Conservation (phyloP, 2,113 vertebrate genomes). For the Agapornis roseicollis region DNA sequence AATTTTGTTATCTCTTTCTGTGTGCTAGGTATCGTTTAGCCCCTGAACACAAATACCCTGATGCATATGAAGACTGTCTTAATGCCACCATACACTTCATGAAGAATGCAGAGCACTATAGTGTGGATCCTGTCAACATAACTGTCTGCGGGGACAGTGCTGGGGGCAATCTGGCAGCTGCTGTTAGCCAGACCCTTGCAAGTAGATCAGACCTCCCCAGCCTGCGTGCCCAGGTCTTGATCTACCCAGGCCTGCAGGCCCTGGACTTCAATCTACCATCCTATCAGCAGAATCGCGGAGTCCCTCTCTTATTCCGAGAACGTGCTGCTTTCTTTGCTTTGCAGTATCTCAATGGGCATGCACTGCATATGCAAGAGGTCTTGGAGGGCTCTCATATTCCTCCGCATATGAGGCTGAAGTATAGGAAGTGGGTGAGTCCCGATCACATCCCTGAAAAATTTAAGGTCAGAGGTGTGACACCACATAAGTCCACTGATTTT, state of each 20-base stretch:
- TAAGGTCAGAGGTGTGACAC: constrained; percentile 54
- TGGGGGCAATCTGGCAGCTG: constrained; percentile 77
- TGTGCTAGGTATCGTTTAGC: constrained; percentile 77
- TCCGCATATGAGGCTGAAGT: constrained; percentile 72
- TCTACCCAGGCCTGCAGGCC: constrained; percentile 82
- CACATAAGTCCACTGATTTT: not conserved
- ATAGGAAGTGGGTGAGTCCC: constrained; percentile 75
- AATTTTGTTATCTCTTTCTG: not conserved
- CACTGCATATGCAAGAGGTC: constrained; percentile 65
- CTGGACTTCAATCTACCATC: constrained; percentile 86
- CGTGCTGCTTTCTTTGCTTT: constrained; percentile 71
- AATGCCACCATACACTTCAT: constrained; percentile 78
- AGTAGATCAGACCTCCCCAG: constrained; percentile 66
- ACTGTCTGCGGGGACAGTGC: constrained; percentile 82
- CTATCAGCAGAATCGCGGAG: constrained; percentile 79
- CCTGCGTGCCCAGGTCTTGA: constrained; percentile 83
- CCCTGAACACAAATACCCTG: constrained; percentile 79
- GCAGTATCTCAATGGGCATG: constrained; percentile 72
- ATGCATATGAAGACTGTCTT: constrained; percentile 74
- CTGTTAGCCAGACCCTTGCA: constrained; percentile 77
- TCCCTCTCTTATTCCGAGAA: constrained; percentile 76
- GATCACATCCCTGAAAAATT: constrained; percentile 79
- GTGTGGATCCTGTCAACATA: constrained; percentile 74
- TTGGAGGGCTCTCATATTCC: constrained; percentile 77
- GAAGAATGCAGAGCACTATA: constrained; percentile 67